Conservation (phyloP, 2,797 vertebrate genomes). For the Gymnothorax javanicus region DNA sequence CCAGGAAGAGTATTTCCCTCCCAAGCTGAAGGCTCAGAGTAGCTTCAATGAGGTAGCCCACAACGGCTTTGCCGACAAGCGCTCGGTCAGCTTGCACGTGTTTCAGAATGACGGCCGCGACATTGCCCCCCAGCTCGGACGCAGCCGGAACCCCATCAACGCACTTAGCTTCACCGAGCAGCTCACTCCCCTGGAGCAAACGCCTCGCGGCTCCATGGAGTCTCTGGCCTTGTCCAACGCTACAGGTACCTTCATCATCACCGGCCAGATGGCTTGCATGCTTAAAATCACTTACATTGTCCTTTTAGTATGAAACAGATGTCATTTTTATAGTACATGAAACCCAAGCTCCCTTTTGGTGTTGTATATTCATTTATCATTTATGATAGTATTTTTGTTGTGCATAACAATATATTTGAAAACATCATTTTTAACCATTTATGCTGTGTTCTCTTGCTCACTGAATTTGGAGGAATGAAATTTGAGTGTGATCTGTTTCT, state of each 20-base stretch:
- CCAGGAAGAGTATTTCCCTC: slow-evolving; percentile 84
- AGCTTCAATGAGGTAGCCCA: slow-evolving; percentile 87
- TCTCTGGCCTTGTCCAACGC: slow-evolving; percentile 89
- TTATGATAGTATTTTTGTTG: neutral
- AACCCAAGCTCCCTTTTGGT: neutral
- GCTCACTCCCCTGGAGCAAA: slow-evolving; percentile 88
- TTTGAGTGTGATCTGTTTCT: neutral
- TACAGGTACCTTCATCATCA: slow-evolving; percentile 74
- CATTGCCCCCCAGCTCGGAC: slow-evolving; percentile 74
- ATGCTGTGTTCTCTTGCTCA: neutral
- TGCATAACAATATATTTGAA: neutral
- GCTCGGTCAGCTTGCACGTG: slow-evolving; percentile 87
- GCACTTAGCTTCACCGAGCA: slow-evolving; percentile 90
- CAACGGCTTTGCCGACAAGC: slow-evolving; percentile 84
- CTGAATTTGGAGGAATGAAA: neutral
- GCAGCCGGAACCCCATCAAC: slow-evolving; percentile 90
- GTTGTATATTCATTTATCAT: neutral
- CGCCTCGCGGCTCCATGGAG: slow-evolving; percentile 92
- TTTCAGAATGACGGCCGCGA: slow-evolving; percentile 84
- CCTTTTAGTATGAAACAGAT: neutral
- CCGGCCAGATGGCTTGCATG: neutral
- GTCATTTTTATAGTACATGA: neutral
- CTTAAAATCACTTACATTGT: neutral
- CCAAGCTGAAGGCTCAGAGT: slow-evolving; percentile 86
- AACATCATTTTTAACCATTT: neutral